Percentiles rank a stretch among this genome's conserved stretches.
These are phyloP conservation scores for Amphibalanus amphitrite DNA, from an alignment of 1,140 invertebrate species.

Conservation along the genomic window DNA sequence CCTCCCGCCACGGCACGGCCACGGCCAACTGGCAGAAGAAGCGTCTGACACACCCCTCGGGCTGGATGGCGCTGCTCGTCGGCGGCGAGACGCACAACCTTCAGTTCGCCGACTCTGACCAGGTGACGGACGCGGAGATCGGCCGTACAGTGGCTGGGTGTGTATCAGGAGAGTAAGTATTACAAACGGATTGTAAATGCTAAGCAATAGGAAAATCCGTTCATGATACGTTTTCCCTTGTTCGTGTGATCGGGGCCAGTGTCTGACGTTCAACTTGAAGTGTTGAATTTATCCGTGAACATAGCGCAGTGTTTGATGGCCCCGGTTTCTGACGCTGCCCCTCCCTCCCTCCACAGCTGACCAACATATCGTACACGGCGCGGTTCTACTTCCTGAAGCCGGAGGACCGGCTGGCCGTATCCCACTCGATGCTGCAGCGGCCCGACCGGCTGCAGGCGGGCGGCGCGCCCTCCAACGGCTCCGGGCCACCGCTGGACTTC, in stretches of 20 bases:
- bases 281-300: too few species aligned
- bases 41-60: constrained; percentile 7
- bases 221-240: too few species aligned
- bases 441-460: constrained; percentile 8
- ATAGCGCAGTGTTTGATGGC: too few species aligned
- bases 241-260: too few species aligned
- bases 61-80: constrained; percentile 14
- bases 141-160: too few species aligned
- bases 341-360: constrained; percentile 5
- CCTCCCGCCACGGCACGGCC: constrained; percentile 8
- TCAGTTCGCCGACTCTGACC: constrained; percentile 6
- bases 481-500: constrained; percentile 8
- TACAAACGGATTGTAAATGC: too few species aligned
- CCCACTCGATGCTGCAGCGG: constrained; percentile 8
- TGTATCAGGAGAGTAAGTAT: too few species aligned
- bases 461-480: constrained; percentile 4
- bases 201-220: too few species aligned
- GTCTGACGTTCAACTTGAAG: too few species aligned
- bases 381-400: background rate
- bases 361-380: constrained; percentile 11
- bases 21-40: constrained; percentile 10
- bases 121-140: constrained; percentile 6
- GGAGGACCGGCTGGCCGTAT: constrained; percentile 8
- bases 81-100: constrained; percentile 6
- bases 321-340: too few species aligned